phyloP scores from a whole-genome alignment of 2,113 vertebrate species.

The Madoqua kirkii region DNA sequence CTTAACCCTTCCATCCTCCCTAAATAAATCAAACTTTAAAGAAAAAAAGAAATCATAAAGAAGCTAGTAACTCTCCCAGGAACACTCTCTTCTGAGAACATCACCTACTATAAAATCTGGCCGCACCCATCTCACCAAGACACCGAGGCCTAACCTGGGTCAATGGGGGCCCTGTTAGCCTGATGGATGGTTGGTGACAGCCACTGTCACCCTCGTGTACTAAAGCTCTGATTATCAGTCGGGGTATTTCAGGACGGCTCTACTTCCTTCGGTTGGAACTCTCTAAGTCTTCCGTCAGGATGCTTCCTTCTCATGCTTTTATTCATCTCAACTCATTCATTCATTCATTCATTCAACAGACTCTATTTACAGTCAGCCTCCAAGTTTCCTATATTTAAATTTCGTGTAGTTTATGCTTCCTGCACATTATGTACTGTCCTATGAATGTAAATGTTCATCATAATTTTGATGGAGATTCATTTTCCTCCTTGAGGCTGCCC shows the following conservation, averaged over 20 bases:
- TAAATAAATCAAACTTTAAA: neutral
- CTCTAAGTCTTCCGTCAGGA: neutral
- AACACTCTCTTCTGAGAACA: neutral
- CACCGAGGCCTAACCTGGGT: neutral
- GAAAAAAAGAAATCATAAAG: neutral
- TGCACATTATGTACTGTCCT: neutral
- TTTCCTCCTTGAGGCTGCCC: neutral
- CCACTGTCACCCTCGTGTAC: rapidly evolving
- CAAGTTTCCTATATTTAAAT: neutral
- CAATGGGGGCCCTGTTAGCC: neutral
- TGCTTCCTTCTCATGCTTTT: neutral
- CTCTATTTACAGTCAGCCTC: neutral
- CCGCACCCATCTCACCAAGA: neutral
- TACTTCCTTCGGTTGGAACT: neutral
- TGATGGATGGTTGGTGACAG: rapidly evolving
- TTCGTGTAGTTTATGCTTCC: neutral
- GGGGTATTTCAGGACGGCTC: neutral
- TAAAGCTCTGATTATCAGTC: neutral
- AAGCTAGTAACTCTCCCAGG: neutral
- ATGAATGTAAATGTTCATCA: neutral
- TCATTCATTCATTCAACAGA: neutral
- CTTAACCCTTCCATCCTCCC: neutral
- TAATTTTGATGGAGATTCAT: neutral
- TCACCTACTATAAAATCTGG: neutral
- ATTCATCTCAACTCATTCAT: neutral